A percentile compares a stretch with the other conserved stretches of the same genome.
These are phyloP conservation scores for Eonycteris spelaea DNA, from an alignment of 2,113 vertebrate species.

Conservation along the genomic window DNA sequence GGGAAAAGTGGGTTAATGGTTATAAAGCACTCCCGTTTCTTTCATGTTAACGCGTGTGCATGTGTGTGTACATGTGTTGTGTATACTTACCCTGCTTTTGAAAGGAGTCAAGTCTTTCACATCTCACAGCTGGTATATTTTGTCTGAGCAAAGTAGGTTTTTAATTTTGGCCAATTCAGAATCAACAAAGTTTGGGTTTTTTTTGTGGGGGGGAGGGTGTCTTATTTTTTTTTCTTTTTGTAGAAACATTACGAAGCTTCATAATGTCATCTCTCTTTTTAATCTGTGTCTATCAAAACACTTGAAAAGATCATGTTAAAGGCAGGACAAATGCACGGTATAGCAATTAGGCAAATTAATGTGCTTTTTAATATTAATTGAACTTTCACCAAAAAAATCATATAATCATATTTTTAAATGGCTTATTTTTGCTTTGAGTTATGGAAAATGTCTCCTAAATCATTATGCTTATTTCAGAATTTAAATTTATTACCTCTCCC, in stretches of 20 bases:
- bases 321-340: neutral
- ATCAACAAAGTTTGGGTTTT: neutral
- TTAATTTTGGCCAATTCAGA: neutral
- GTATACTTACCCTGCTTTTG: neutral
- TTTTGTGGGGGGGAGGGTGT: neutral
- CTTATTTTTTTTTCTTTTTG: neutral
- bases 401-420: neutral
- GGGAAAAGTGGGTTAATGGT: neutral
- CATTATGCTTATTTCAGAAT: neutral
- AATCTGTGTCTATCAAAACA: neutral
- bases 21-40: neutral
- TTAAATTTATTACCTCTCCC: neutral
- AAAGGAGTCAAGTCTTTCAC: neutral
- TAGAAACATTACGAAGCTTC: neutral
- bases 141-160: constrained; percentile 7
- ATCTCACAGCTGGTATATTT: neutral
- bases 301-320: constrained; percentile 6
- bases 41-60: neutral
- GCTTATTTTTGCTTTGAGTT: neutral
- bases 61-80: neutral
- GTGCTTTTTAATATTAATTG: neutral
- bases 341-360: neutral
- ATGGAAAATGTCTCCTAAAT: neutral
- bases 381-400: neutral
- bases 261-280: neutral